Conservation (phyloP, 2,797 vertebrate species). For the Selene dorsalis region DNA sequence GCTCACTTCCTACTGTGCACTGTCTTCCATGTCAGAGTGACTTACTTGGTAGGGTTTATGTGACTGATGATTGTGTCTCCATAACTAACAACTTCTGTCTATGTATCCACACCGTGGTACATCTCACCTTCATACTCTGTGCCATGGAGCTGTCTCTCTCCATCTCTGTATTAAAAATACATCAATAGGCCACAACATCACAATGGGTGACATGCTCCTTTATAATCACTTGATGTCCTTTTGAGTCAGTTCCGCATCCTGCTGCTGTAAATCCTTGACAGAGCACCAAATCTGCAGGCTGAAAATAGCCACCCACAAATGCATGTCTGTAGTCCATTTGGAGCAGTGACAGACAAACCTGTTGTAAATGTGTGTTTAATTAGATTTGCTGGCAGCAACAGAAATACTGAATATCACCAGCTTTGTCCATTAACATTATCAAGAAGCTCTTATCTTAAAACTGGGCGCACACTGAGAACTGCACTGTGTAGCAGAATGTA, state of each 20-base stretch:
- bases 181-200: not conserved
- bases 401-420: not conserved
- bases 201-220: not conserved
- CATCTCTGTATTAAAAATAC: not conserved
- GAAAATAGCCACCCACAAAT: conserved; percentile 10
- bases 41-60: conserved; percentile 40
- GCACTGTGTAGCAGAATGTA: not conserved
- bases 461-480: not conserved
- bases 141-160: not conserved
- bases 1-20: conserved; percentile 16
- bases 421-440: not conserved
- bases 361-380: not conserved
- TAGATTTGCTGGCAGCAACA: not conserved
- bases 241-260: conserved; percentile 1
- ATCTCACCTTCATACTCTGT: not conserved
- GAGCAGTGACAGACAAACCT: not conserved
- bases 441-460: too few species aligned
- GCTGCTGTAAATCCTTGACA: not conserved
- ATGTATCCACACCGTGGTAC: not conserved
- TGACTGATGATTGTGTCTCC: not conserved
- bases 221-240: not conserved
- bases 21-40: conserved; percentile 29
- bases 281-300: conserved; percentile 5
- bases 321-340: not conserved
- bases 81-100: not conserved